Percentiles rank a stretch among this genome's conserved stretches.
These are phyloP conservation scores for Diuraphis noxia DNA, from an alignment of 1,140 invertebrate genomes.

Conservation along the genomic window DNA sequence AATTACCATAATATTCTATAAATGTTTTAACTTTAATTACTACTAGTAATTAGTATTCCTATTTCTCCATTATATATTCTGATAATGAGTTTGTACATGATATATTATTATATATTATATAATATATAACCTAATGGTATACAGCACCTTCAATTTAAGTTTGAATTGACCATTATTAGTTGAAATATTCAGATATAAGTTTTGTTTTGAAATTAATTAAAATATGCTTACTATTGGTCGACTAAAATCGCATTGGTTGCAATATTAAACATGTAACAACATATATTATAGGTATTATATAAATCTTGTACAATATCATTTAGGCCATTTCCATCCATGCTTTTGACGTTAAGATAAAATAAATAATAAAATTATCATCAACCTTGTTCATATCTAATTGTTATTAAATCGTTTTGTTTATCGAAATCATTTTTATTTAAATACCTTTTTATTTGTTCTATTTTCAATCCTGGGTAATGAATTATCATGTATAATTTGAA, in stretches of 20 bases:
- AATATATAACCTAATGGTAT: not conserved
- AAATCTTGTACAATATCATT: not conserved
- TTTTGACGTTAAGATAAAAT: not conserved
- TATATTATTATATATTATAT: too few species aligned
- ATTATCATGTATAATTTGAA: not conserved
- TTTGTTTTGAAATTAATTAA: too few species aligned
- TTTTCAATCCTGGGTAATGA: not conserved
- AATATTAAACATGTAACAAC: not conserved
- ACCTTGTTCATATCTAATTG: constrained; percentile 3
- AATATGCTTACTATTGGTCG: not conserved
- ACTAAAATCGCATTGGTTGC: not conserved
- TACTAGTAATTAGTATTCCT: not conserved
- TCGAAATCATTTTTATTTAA: not conserved
- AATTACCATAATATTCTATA: not conserved
- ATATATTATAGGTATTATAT: not conserved
- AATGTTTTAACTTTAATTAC: not conserved
- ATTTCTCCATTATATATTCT: not conserved
- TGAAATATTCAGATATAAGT: not conserved
- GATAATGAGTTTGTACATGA: not conserved
- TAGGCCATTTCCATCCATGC: not conserved
- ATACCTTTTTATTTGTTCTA: not conserved
- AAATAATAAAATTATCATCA: not conserved
- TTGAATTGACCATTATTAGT: not conserved
- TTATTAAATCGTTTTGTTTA: constrained; percentile 1
- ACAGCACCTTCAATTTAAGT: not conserved